A percentile compares a stretch with the other conserved stretches of the same genome.
Conservation (phyloP, 2,888 invertebrate genomes). For the Eristalinus sepulchralis region DNA sequence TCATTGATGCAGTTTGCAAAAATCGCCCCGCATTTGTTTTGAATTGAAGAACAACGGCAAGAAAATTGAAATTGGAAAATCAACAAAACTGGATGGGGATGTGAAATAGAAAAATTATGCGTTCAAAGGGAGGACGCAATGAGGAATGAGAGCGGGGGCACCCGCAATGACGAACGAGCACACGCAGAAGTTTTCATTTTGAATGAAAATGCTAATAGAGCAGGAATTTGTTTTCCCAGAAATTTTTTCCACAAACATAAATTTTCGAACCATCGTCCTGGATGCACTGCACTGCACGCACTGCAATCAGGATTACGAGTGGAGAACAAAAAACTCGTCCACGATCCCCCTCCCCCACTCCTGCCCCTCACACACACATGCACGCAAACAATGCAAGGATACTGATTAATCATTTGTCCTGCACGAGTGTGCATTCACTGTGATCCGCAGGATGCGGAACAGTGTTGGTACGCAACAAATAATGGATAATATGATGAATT, state of each 20-base stretch:
- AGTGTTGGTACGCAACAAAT: constrained; percentile 47
- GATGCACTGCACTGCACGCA: not conserved
- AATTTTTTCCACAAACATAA: constrained; percentile 62
- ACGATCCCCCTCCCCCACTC: not conserved
- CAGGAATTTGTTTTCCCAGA: constrained; percentile 63
- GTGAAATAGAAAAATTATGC: constrained; percentile 34
- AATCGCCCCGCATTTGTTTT: constrained; percentile 57
- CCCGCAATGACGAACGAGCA: constrained; percentile 20
- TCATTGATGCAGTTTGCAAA: constrained; percentile 55
- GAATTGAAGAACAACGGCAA: constrained; percentile 52
- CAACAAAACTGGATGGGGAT: not conserved
- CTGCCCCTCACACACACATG: constrained; percentile 22
- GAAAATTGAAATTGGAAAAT: constrained; percentile 55
- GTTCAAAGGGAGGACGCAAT: constrained; percentile 5
- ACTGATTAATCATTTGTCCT: constrained; percentile 62
- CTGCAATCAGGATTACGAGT: constrained; percentile 42
- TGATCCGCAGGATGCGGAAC: constrained; percentile 6
- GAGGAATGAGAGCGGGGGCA: not conserved
- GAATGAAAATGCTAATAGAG: constrained; percentile 64
- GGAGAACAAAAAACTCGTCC: constrained; percentile 41
- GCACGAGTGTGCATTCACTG: constrained; percentile 40
- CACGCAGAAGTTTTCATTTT: constrained; percentile 58
- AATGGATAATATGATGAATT: constrained; percentile 58
- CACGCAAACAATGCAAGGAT: constrained; percentile 55
- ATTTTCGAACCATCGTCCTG: constrained; percentile 50